Evolutionary conservation across 2,797 vertebrate species (phyloP).

Genomic region (Cottoperca gobio): DNA sequence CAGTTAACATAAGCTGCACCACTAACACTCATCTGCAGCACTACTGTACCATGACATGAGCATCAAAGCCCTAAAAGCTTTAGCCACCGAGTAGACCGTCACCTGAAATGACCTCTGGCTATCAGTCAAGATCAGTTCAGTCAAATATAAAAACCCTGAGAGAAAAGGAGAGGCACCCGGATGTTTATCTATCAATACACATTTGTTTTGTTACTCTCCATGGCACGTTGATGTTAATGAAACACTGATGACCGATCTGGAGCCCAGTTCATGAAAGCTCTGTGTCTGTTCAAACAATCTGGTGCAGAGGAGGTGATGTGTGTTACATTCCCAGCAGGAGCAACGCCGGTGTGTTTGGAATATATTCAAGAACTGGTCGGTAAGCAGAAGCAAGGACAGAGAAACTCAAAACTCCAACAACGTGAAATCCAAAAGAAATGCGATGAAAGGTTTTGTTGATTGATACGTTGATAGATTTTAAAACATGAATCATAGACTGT

Average conservation of each 20-base stretch:
- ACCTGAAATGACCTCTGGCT: conserved; percentile 12
- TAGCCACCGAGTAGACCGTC: conserved; percentile 15
- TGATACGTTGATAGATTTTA: background rate
- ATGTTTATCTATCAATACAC: background rate
- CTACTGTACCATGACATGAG: background rate
- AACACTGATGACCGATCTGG: background rate
- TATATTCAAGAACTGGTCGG: background rate
- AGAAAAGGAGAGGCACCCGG: background rate
- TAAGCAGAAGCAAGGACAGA: background rate
- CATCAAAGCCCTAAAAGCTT: conserved; percentile 1
- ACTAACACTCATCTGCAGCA: conserved; percentile 14
- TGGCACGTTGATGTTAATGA: background rate
- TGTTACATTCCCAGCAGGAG: conserved; percentile 12
- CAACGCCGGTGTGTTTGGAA: background rate
- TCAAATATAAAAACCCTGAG: background rate
- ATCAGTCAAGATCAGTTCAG: background rate
- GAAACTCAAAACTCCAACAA: background rate
- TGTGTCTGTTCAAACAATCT: background rate
- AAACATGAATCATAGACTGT: background rate
- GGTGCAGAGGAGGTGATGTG: conserved; percentile 8
- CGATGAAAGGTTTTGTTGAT: background rate
- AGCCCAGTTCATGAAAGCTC: background rate
- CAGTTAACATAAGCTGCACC: conserved; percentile 6
- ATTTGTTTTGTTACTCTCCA: background rate
- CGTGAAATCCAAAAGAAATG: background rate